Evolutionary conservation across 1,140 invertebrate species (phyloP).

Genomic region (Acromyrmex charruanus): DNA sequence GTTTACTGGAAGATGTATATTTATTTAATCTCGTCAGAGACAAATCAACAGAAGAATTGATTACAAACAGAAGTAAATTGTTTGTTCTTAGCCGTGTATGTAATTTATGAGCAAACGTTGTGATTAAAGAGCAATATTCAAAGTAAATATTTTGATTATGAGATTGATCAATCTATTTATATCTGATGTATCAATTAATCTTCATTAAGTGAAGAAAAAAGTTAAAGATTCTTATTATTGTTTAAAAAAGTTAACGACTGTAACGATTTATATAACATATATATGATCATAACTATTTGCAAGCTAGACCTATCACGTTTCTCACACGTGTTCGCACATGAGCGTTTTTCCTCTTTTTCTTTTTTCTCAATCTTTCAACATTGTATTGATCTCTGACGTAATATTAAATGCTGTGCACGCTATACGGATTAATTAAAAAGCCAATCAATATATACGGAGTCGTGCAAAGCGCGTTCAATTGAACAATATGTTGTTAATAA

Average conservation of each 20-base stretch:
- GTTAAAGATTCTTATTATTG: too few species aligned
- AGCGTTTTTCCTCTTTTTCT: neutral
- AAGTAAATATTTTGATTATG: neutral
- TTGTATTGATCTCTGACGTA: neutral
- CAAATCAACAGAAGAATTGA: neutral
- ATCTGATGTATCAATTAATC: neutral
- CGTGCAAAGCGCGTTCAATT: slow-evolving; percentile 30
- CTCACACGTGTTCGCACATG: neutral
- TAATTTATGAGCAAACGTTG: neutral
- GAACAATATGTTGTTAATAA: slow-evolving; percentile 47
- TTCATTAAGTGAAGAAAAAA: neutral
- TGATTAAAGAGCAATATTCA: neutral
- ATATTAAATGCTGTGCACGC: slow-evolving; percentile 31
- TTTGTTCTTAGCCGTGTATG: neutral
- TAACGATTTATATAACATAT: neutral
- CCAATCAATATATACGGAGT: slow-evolving; percentile 34
- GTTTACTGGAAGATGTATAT: neutral
- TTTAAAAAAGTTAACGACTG: neutral
- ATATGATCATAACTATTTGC: neutral
- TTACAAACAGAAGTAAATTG: neutral
- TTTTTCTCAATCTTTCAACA: neutral
- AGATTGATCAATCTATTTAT: neutral
- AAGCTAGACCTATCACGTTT: neutral
- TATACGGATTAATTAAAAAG: slow-evolving; percentile 48
- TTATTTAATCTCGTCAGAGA: neutral